These are phyloP conservation scores for Drosophila pseudoananassae DNA, from an alignment of 1,140 invertebrate species.

Conservation along the genomic window DNA sequence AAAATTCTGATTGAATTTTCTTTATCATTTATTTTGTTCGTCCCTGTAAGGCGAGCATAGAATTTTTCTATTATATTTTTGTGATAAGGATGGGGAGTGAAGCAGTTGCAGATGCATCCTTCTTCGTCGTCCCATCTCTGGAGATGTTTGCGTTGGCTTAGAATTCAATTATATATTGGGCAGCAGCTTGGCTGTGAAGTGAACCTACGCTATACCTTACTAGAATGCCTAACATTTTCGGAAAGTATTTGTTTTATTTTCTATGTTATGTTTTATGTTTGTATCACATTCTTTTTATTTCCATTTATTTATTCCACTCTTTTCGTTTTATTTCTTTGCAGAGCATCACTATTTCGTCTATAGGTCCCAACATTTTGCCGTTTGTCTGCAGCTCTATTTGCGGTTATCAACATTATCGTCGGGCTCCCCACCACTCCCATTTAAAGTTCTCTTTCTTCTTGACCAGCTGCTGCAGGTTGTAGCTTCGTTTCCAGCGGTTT, in stretches of 20 bases:
- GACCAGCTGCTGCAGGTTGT: slow-evolving; percentile 13
- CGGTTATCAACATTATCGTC: slow-evolving; percentile 53
- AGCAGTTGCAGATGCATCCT: slow-evolving; percentile 38
- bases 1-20: slow-evolving; percentile 74
- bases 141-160: slow-evolving; percentile 69
- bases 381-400: slow-evolving; percentile 21
- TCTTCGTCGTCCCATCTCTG: slow-evolving; percentile 61
- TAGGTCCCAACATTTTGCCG: not conserved
- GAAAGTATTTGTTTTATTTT: not conserved
- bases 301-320: not conserved
- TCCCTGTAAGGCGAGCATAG: slow-evolving; percentile 37
- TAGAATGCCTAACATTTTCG: slow-evolving; percentile 11
- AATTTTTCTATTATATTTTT: slow-evolving; percentile 59
- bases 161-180: slow-evolving; percentile 77
- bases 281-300: not conserved
- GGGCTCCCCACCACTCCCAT: slow-evolving; percentile 1
- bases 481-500: not conserved
- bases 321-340: not conserved
- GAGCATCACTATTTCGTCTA: not conserved
- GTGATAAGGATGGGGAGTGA: slow-evolving; percentile 3
- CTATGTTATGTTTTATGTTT: no score
- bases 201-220: slow-evolving; percentile 7
- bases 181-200: slow-evolving; percentile 17
- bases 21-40: slow-evolving; percentile 41
- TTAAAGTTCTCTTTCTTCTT: not conserved